Conservation (phyloP, 2,888 invertebrate species). For the Leptopilina syphax region DNA sequence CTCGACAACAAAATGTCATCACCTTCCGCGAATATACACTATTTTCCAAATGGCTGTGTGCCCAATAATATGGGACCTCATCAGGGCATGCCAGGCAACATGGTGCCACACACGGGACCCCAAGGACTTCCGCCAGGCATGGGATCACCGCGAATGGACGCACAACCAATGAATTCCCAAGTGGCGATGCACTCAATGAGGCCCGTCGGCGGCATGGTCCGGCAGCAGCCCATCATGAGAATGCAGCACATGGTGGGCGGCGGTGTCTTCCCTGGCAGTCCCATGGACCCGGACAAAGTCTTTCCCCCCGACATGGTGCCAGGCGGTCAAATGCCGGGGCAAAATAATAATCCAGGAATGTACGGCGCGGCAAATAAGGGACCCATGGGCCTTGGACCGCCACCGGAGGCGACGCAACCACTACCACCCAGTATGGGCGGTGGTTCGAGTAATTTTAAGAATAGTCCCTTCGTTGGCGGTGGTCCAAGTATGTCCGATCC, state of each 20-base stretch:
- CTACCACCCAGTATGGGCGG: constrained; percentile 89
- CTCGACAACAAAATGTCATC: constrained; percentile 85
- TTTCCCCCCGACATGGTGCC: constrained; percentile 74
- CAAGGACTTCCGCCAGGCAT: constrained; percentile 58
- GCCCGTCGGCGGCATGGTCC: constrained; percentile 76
- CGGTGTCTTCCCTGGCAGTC: constrained; percentile 73
- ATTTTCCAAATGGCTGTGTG: constrained; percentile 83
- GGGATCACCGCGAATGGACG: constrained; percentile 73
- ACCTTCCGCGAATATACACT: constrained; percentile 82
- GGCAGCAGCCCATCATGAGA: constrained; percentile 73
- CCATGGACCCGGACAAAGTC: constrained; percentile 75
- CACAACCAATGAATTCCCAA: constrained; percentile 75
- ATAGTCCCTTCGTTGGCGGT: constrained; percentile 86
- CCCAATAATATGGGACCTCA: constrained; percentile 77
- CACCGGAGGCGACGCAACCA: constrained; percentile 84
- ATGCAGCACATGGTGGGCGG: constrained; percentile 76
- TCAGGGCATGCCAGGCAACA: constrained; percentile 77
- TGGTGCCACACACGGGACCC: constrained; percentile 70
- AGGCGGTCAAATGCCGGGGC: constrained; percentile 62
- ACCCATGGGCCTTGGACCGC: constrained; percentile 79
- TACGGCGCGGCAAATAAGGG: constrained; percentile 80
- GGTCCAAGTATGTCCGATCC: constrained; percentile 92
- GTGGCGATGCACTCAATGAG: constrained; percentile 75
- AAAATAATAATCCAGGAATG: constrained; percentile 79
- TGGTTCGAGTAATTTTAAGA: constrained; percentile 83